phyloP scores from a whole-genome alignment of 2,113 vertebrate genomes.

The Vombatus ursinus region DNA sequence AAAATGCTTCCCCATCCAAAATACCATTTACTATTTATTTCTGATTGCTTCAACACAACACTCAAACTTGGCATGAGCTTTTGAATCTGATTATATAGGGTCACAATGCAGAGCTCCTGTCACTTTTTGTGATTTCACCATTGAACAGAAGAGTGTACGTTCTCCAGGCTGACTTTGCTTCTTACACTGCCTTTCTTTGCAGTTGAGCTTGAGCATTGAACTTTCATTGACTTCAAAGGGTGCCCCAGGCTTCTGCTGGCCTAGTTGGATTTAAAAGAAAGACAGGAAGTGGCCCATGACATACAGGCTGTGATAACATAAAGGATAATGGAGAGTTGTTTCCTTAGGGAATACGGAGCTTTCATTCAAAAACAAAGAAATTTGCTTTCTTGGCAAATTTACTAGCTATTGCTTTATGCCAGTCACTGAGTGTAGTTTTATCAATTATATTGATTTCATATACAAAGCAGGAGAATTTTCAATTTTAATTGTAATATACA shows the following conservation, averaged over 20 bases:
- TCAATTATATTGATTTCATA: neutral
- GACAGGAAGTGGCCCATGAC: neutral
- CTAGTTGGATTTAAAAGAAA: neutral
- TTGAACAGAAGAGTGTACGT: neutral
- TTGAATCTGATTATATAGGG: neutral
- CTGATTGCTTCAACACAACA: neutral
- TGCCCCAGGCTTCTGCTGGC: neutral
- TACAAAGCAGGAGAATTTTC: neutral
- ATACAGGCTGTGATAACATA: neutral
- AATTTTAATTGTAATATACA: neutral
- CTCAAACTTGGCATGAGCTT: neutral
- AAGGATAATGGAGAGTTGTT: neutral
- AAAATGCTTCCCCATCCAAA: neutral
- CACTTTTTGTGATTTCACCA: conserved; percentile 22
- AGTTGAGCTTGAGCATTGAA: neutral
- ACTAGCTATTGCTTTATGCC: neutral
- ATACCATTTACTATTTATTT: neutral
- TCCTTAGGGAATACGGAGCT: neutral
- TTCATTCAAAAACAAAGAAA: neutral
- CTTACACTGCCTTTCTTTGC: neutral
- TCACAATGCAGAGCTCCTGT: neutral
- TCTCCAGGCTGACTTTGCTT: neutral
- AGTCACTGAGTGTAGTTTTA: neutral
- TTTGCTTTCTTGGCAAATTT: neutral
- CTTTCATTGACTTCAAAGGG: neutral